phyloP scores from a whole-genome alignment of 1,140 invertebrate species.

The Ceratosolen fusciceps region DNA sequence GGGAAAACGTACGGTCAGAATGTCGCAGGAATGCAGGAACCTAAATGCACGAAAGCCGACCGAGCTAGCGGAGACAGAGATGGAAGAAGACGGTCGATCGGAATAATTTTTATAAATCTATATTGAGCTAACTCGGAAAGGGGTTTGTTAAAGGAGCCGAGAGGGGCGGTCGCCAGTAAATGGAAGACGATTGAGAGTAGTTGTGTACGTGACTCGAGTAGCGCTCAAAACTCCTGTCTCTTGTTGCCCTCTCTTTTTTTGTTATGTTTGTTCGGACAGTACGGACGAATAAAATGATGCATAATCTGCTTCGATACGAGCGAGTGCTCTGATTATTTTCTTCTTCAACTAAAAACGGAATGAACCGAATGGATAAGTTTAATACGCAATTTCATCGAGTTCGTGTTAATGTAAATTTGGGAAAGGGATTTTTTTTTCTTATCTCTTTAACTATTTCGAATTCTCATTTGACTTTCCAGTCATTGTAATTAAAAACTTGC shows the following conservation, averaged over 20 bases:
- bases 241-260: not conserved
- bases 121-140: constrained; percentile 41
- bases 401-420: no score
- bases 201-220: not conserved
- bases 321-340: not conserved
- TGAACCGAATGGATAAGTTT: no score
- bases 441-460: no score
- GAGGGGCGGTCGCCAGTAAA: not conserved
- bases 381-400: no score
- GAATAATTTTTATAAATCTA: constrained; percentile 31
- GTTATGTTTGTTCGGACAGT: not conserved
- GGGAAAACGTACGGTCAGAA: no score
- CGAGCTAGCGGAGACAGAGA: constrained; percentile 3
- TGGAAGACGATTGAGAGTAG: not conserved
- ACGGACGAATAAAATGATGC: not conserved
- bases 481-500: no score
- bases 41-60: constrained; percentile 12
- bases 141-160: not conserved
- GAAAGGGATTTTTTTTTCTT: no score
- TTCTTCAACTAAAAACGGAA: not conserved
- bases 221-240: not conserved
- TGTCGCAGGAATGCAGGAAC: no score
- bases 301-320: not conserved
- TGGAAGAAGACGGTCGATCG: constrained; percentile 23
- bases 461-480: no score